Base-by-base conservation (phyloP, 2,797 vertebrate species). In the Sarcophilus harrisii region DNA sequence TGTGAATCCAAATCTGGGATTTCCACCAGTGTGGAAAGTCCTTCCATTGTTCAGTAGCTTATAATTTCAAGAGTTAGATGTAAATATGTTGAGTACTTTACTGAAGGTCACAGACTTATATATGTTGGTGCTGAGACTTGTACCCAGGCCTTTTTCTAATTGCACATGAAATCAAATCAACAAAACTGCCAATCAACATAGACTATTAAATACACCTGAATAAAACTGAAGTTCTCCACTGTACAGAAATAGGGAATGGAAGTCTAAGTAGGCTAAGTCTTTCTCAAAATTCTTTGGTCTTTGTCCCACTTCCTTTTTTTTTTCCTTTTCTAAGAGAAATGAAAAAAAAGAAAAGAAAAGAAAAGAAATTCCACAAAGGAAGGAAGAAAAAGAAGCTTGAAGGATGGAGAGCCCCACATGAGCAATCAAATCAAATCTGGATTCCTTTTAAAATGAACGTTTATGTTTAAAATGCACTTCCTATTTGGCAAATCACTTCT, bases 401-500 rank as follows among this genome's bases (percentile, higher is more conserved):
- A 57, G 4, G 0, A 0, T 4, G 59, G 66, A 57, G 30, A 28
- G 45, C 10, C n/a, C 27, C 73, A 38, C 27, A 45, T 58, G 45
- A 95, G 96, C 57, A 27, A 27, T 0, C 90, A 90, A 55, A 90
- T 95, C 95, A 91, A 96, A 92, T 81, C 73, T 4, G 18, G 57
- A 30, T 94, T 95, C 93, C 95, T 96, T 96, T 96, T 94, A 95
- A 97, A 95, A 96, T 94, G 94, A 94, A 52, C 96, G 21, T 96
- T 94, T 92, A 9, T 95, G 94, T 96, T 87, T 58, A 91, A 55
- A 97, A 94, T 62, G 95, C 5, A 93, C 95, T 97, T 98, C 96
- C 95, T 96, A 81, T 66, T 96, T 91, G 93, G 97, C 91, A 93
- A 95, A 96, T 95, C 96, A 93, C 96, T 96, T 91, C 94, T 95